phyloP scores from a whole-genome alignment of 1,140 invertebrate species.

The Callitettix versicolor region DNA sequence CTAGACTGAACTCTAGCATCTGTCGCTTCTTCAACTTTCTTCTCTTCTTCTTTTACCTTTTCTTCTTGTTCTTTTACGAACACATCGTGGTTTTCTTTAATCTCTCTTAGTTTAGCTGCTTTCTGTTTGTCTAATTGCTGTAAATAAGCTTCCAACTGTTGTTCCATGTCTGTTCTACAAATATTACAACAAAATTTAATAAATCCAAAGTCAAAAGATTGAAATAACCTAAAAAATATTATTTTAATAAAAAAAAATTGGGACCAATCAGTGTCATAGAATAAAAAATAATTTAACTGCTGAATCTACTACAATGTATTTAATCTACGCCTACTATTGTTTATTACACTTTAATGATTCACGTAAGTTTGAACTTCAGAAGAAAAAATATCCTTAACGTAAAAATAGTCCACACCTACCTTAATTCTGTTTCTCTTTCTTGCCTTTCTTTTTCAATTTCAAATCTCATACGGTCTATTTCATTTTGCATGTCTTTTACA shows the following conservation, averaged over 20 bases:
- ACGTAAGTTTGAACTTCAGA: no score
- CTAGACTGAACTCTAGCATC: slow-evolving; percentile 6
- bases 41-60: slow-evolving; percentile 11
- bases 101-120: slow-evolving; percentile 15
- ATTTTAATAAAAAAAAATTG: background rate
- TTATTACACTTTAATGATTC: no score
- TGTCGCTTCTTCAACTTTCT: slow-evolving; percentile 4
- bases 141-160: slow-evolving; percentile 17
- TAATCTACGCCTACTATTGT: no score
- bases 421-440: slow-evolving; percentile 13
- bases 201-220: no score
- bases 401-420: background rate
- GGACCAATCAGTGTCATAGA: no score
- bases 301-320: no score
- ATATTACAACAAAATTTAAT: background rate
- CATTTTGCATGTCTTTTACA: slow-evolving; percentile 8
- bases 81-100: slow-evolving; percentile 10
- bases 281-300: no score
- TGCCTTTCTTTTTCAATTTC: slow-evolving; percentile 12
- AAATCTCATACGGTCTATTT: background rate
- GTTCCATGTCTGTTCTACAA: slow-evolving; percentile 14
- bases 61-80: slow-evolving; percentile 16
- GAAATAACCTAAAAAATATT: background rate
- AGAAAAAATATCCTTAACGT: no score
- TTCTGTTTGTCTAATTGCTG: slow-evolving; percentile 14